Base-by-base conservation (phyloP, 2,888 invertebrate genomes). In the Homarus gammarus region DNA sequence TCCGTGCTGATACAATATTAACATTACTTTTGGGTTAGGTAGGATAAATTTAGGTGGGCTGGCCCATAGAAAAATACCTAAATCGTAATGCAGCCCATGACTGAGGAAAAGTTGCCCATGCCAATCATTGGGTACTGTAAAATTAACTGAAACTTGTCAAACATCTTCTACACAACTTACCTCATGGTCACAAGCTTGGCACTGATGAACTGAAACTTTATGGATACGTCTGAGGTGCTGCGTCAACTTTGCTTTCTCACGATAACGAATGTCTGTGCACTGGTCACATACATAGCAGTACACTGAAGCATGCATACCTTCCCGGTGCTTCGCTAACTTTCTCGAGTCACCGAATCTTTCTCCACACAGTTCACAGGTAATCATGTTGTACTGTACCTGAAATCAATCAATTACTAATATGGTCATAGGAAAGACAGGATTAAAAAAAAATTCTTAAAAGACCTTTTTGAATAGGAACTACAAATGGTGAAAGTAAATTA, bases 181-280 rank as follows among this genome's bases (percentile, higher is more conserved):
- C 78, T 78, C 36, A 86, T 51, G 38, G 49, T 68, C 36, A 61
- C 86, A 86, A 2, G 61, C 86, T 36, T 44, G 84, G 61, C 79
- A 86, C 44, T 64, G 40, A 64, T 86, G 86, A n/a, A 68, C 84
- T 12, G 70, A 31, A 33, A 78, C 36, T 31, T 79, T 68, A 70
- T 89, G 89, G 18, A 61, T 40, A 0, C 31, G 70, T 15, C 79
- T 44, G 40, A 89, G 33, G 36, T 89, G 89, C 36, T 84, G 89
- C 6, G 89, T 89, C 6, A 84, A 61, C 33, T 89, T 89, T 51
- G 89, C 78, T 68, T 89, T 89, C 70, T 89, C 84, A 15, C 79
- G 36, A 78, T 89, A 89, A 56, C 75, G 78, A 5, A 49, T 64
- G 40, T 84, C 49, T 38, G 84, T 51, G 40, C 84, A 89, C 15